Conservation (phyloP, 2,888 invertebrate species). For the Ophion obscuratus region DNA sequence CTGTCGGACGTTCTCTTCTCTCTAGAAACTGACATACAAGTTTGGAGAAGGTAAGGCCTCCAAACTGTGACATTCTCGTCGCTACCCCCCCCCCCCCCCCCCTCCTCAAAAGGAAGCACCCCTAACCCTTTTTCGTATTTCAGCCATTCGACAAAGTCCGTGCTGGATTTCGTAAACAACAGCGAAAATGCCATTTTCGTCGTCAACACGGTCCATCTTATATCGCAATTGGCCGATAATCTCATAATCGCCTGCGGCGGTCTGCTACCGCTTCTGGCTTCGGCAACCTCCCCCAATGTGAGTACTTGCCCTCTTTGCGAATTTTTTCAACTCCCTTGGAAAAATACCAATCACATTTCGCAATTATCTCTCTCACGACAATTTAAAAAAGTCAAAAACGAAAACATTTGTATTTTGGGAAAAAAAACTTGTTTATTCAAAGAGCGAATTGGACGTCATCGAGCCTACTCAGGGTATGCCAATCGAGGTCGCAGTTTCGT, state of each 20-base stretch:
- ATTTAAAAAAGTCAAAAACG: slow-evolving; percentile 6
- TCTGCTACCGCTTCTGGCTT: slow-evolving; percentile 96
- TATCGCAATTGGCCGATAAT: slow-evolving; percentile 99
- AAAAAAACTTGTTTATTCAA: not conserved
- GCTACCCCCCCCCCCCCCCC: no score
- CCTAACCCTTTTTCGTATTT: slow-evolving; percentile 12
- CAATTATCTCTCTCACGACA: not conserved
- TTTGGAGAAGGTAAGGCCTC: slow-evolving; percentile 88
- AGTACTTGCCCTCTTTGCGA: slow-evolving; percentile 79
- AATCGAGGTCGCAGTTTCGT: slow-evolving; percentile 98
- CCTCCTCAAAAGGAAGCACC: not conserved
- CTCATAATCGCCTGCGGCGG: slow-evolving; percentile 99
- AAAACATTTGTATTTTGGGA: not conserved
- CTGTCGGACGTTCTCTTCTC: slow-evolving; percentile 98
- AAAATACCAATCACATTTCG: not conserved
- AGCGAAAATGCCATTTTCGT: slow-evolving; percentile 99
- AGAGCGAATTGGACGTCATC: slow-evolving; percentile 99
- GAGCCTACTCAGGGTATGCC: slow-evolving; percentile 99
- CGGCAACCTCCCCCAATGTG: slow-evolving; percentile 99
- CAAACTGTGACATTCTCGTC: not conserved
- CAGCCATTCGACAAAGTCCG: slow-evolving; percentile 98
- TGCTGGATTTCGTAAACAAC: slow-evolving; percentile 99
- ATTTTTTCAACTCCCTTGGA: not conserved
- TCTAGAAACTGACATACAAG: slow-evolving; percentile 98
- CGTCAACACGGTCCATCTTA: slow-evolving; percentile 99